Conservation (phyloP, 92 coral and sea anemone species). For the Palythoa grandiflora region DNA sequence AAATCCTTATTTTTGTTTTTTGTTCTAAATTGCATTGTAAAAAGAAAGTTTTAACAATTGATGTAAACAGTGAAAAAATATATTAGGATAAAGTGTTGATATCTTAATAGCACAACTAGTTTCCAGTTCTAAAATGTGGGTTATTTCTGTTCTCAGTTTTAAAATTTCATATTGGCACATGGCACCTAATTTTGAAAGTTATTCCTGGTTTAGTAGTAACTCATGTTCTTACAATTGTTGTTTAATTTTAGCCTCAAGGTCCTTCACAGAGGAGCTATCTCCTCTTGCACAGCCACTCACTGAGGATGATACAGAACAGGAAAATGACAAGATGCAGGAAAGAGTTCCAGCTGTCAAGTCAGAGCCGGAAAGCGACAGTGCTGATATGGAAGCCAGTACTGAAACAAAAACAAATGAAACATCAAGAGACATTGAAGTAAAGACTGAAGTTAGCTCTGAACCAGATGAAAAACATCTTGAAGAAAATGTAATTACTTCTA, state of each 20-base stretch:
- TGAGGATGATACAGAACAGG: conserved; percentile 21
- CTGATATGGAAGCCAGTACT: neutral
- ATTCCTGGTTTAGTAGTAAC: neutral
- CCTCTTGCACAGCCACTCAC: conserved; percentile 36
- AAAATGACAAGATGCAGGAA: neutral
- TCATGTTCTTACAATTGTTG: neutral
- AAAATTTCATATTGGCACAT: too few species aligned
- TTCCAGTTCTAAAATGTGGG: too few species aligned
- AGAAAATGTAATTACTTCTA: conserved; percentile 5
- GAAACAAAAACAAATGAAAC: neutral
- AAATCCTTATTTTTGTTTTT: too few species aligned
- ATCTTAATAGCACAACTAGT: too few species aligned
- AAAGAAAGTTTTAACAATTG: too few species aligned
- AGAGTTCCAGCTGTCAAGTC: neutral
- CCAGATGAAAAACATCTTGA: conserved; percentile 5
- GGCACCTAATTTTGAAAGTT: too few species aligned
- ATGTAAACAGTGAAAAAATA: too few species aligned
- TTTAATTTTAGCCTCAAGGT: neutral
- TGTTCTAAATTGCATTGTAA: too few species aligned
- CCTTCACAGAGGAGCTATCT: conserved; percentile 24
- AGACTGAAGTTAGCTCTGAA: conserved; percentile 19
- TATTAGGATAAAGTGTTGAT: too few species aligned
- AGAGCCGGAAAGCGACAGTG: conserved; percentile 8
- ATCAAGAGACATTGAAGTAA: neutral
- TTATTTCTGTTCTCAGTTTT: too few species aligned